phyloP scores from a whole-genome alignment of 2,797 vertebrate genomes.

The Euthynnus affinis region DNA sequence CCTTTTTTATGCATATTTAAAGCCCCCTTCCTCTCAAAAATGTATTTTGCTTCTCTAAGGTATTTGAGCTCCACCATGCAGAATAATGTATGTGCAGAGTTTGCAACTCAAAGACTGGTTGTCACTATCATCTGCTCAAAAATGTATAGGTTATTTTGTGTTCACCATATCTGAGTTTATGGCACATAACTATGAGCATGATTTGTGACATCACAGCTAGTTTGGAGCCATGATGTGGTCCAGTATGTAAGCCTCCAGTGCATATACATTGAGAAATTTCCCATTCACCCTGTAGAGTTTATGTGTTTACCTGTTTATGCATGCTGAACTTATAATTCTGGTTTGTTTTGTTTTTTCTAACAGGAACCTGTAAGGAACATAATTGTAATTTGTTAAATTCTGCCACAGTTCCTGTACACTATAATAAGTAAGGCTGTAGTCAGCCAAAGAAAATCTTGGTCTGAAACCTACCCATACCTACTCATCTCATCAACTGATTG shows the following conservation, averaged over 20 bases:
- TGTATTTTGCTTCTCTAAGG: neutral
- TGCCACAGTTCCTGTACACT: neutral
- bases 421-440: constrained; percentile 6
- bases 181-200: no score
- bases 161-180: neutral
- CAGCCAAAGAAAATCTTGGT: no score
- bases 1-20: neutral
- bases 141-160: neutral
- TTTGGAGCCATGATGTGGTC: no score
- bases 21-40: neutral
- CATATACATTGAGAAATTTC: no score
- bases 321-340: neutral
- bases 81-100: no score
- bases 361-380: no score
- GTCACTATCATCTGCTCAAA: neutral
- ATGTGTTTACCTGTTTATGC: constrained; percentile 1
- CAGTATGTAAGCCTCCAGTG: no score
- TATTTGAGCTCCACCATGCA: neutral
- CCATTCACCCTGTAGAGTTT: neutral
- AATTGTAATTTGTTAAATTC: no score
- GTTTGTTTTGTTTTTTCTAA: neutral
- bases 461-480: no score
- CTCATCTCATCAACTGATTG: no score
- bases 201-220: no score
- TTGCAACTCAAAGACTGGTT: no score